Evolutionary conservation across 2,888 invertebrate genomes (phyloP), one percentile per base, ranked within the genome.

Genomic region (Choristoneura rosaceana): DNA sequence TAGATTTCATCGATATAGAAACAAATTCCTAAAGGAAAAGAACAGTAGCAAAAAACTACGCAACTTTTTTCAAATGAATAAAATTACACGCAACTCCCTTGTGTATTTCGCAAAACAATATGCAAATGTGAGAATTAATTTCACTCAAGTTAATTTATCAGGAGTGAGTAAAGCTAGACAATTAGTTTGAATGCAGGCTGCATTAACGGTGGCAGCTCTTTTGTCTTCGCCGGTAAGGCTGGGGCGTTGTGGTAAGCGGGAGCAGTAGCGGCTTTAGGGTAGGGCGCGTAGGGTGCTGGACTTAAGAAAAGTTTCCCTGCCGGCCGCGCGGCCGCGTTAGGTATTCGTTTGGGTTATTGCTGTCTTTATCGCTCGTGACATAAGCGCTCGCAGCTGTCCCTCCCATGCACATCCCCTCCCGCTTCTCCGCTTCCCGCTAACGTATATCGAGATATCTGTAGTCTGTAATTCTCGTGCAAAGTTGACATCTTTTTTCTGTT

Each of bases 151-250:
- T 64, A 64, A 73, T 73, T 68, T 64, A 61, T 62, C n/a, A 69
- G 71, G 59, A 73, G 59, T 61, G 69, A 69, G 62, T 47, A 70
- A 76, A 77, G 67, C 77, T 77, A 64, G 61, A 68, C 77, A 73
- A 81, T 82, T 81, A 77, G 78, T 81, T 78, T 80, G 77, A 75
- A 77, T 76, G 76, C 79, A 73, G 74, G 74, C 76, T 70, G 77
- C 75, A 79, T 82, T 80, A 79, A 76, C 78, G 55, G 74, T 52
- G 69, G 71, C 77, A 76, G 74, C 76, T 74, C 55, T 78, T 80
- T 81, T 78, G 71, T 76, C 74, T 74, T 73, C 55, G 66, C 41
- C 64, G 43, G 17, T 71, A 65, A 74, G 77, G 66, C 69, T 73
- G 8, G 69, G 33, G 25, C 65, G 73, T 58, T 14, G 15, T 33